Evolutionary conservation across 2,113 vertebrate genomes (phyloP), one percentile per base, ranked within the genome.

Genomic region (Taxidea taxus): DNA sequence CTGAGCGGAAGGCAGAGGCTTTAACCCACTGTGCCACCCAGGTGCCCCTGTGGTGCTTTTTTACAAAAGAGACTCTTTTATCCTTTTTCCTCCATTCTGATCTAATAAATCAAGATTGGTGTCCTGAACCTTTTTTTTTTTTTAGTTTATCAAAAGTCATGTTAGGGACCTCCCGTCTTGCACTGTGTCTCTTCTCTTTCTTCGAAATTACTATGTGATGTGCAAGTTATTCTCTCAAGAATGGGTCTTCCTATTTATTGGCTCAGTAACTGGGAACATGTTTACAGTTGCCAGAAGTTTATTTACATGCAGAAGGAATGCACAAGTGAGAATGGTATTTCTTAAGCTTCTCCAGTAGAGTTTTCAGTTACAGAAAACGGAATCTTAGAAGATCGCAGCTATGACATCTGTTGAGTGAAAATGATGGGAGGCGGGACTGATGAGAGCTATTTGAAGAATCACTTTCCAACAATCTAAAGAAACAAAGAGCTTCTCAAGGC

Each of bases 101-200:
- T 6, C 13, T 25, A 58, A 13, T 75, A 93, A 95, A 4, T 92
- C 47, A 78, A 86, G 39, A 16, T 31, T 42, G 25, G 58, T 87
- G 47, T 51, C 37, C 34, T 90, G 74, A 80, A 75, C 44, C 4
- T 25, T 58, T 82, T 49, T 60, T 44, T 29, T 58, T 68, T 72
- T 81, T 31, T 4, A 56, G 20, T 89, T 86, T 86, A 51, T 93
- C 39, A 60, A 78, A 51, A 90, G 16, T 77, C 47, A 62, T 13
- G 16, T 92, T 81, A 58, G 42, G n/a, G 6, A 91, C 51, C 23
- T 54, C 18, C 51, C 74, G 23, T 42, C 6, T 85, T 84, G 12
- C 4, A 64, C 14, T 37, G 21, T 96, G 64, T 95, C 29, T 78
- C 87, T 78, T 95, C 87, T 68, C 34, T 96, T 91, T 95, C 77